phyloP scores from a whole-genome alignment of 1,140 invertebrate genomes.

The Sitodiplosis mosellana region DNA sequence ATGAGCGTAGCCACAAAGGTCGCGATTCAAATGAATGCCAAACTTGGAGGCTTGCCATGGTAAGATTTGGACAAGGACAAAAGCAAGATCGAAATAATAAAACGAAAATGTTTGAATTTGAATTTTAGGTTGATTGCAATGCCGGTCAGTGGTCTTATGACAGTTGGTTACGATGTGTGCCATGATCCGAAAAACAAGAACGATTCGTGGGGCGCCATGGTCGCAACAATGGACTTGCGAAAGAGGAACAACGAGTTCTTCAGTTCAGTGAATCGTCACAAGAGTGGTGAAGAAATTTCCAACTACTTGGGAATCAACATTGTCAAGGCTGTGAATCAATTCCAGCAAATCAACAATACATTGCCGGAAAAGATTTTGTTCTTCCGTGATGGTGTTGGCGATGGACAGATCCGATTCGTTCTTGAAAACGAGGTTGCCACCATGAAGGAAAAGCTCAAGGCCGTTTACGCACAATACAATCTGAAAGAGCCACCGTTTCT shows the following conservation, averaged over 20 bases:
- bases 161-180: slow-evolving; percentile 75
- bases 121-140: slow-evolving; percentile 36
- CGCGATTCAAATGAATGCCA: slow-evolving; percentile 63
- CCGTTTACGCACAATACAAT: slow-evolving; percentile 27
- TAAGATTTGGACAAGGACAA: slow-evolving; percentile 37
- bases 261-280: slow-evolving; percentile 46
- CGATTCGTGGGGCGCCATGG: slow-evolving; percentile 52
- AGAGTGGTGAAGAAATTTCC: slow-evolving; percentile 49
- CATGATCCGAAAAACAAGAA: slow-evolving; percentile 48
- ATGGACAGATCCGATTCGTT: slow-evolving; percentile 58
- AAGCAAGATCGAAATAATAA: slow-evolving; percentile 42
- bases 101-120: slow-evolving; percentile 25
- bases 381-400: slow-evolving; percentile 70
- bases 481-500: slow-evolving; percentile 14
- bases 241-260: slow-evolving; percentile 43
- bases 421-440: slow-evolving; percentile 36
- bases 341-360: neutral
- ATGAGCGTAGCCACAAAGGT: slow-evolving; percentile 71
- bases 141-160: slow-evolving; percentile 27
- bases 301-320: slow-evolving; percentile 35
- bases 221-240: slow-evolving; percentile 48
- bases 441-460: slow-evolving; percentile 30
- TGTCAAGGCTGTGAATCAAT: neutral
- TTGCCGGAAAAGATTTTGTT: slow-evolving; percentile 41
- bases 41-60: slow-evolving; percentile 79